Percentiles rank a stretch among this genome's conserved stretches.
Evolutionary conservation across 2,888 invertebrate genomes (phyloP).

Genomic region (Pasiphila rectangulata): DNA sequence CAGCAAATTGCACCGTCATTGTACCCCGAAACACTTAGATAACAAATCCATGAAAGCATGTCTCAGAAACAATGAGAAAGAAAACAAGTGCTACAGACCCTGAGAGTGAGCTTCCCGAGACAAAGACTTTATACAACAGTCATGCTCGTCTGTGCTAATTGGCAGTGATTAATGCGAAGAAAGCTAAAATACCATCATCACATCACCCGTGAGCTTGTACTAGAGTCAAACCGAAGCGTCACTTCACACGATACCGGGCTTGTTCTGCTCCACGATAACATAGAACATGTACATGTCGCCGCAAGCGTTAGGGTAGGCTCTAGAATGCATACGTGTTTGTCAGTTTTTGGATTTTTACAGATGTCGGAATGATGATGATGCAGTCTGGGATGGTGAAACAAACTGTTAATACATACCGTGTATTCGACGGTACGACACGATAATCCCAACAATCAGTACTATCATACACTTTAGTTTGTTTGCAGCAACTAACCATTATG

Average conservation of each 20-base stretch:
- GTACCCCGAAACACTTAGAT: constrained; percentile 66
- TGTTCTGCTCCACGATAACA: constrained; percentile 50
- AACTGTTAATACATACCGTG: constrained; percentile 88
- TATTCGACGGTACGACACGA: constrained; percentile 90
- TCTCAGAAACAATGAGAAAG: constrained; percentile 74
- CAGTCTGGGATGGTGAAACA: constrained; percentile 97
- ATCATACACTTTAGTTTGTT: constrained; percentile 76
- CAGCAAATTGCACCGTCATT: constrained; percentile 73
- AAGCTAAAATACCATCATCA: constrained; percentile 61
- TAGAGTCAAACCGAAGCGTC: constrained; percentile 50
- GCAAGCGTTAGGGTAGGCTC: constrained; percentile 43
- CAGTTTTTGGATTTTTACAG: constrained; percentile 88
- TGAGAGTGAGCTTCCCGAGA: constrained; percentile 67
- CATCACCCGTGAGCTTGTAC: constrained; percentile 61
- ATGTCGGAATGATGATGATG: constrained; percentile 98
- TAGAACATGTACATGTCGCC: constrained; percentile 44
- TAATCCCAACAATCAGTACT: constrained; percentile 61
- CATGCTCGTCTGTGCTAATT: constrained; percentile 73
- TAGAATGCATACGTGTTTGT: constrained; percentile 71
- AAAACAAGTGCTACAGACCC: constrained; percentile 59
- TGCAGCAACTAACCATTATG: constrained; percentile 76
- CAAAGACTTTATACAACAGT: constrained; percentile 75
- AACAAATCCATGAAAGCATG: constrained; percentile 78
- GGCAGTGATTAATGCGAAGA: constrained; percentile 61
- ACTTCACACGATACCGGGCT: constrained; percentile 37